These are phyloP conservation scores for Labrus mixtus DNA, from an alignment of 2,113 vertebrate genomes.

Conservation along the genomic window DNA sequence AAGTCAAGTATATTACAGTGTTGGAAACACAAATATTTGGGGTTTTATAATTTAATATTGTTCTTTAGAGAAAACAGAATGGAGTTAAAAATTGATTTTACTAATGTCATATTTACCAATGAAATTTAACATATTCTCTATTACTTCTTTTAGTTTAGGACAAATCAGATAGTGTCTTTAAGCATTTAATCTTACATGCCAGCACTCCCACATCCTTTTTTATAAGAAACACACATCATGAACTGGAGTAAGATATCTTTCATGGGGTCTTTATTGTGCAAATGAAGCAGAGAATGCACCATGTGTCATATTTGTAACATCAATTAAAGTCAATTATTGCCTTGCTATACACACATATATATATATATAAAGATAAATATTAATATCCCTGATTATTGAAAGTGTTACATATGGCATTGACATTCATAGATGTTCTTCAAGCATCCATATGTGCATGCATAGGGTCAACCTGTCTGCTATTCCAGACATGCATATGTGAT, in stretches of 20 bases:
- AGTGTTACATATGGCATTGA: constrained; percentile 22
- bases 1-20: background rate
- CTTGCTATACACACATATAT: background rate
- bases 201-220: constrained; percentile 39
- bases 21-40: background rate
- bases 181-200: constrained; percentile 22
- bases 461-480: constrained; percentile 7
- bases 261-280: constrained; percentile 47
- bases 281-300: constrained; percentile 36
- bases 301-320: constrained; percentile 15
- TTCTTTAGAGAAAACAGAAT: too few relatives aligned
- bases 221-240: constrained; percentile 8
- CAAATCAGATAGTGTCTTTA: background rate
- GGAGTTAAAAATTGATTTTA: too few relatives aligned
- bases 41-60: background rate
- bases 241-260: constrained; percentile 16
- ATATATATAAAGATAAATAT: constrained; percentile 8
- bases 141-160: background rate
- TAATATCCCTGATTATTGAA: constrained; percentile 48
- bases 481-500: constrained; percentile 16
- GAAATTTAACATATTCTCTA: too few relatives aligned
- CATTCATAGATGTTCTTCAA: constrained; percentile 20
- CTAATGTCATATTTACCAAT: too few relatives aligned
- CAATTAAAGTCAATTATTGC: constrained; percentile 10
- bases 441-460: constrained; percentile 49